Conservation (phyloP, 1,140 invertebrate genomes). For the Schlechtendalia chinensis region DNA sequence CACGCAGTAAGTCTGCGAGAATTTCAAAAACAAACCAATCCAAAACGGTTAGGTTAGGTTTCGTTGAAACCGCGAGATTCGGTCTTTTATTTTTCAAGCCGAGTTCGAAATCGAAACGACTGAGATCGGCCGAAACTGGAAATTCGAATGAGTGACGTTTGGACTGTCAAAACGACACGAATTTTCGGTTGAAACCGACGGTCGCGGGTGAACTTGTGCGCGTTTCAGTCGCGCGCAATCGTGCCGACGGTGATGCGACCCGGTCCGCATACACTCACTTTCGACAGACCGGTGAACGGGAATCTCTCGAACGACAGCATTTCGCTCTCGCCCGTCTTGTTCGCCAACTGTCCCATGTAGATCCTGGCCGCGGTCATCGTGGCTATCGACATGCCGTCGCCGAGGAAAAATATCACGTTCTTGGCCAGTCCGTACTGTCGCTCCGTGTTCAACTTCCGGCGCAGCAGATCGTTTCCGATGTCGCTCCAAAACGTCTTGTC, state of each 20-base stretch:
- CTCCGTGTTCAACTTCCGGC: slow-evolving; percentile 55
- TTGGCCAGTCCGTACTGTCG: slow-evolving; percentile 58
- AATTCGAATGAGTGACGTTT: no score
- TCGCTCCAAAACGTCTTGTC: slow-evolving; percentile 7
- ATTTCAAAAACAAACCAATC: no score
- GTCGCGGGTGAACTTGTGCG: no score
- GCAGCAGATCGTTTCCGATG: neutral
- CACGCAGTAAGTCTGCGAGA: slow-evolving; percentile 78
- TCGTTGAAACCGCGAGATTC: no score
- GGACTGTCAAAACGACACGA: no score
- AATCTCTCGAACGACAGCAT: slow-evolving; percentile 60
- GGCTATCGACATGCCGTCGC: slow-evolving; percentile 72
- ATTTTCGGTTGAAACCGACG: no score
- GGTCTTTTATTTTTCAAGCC: no score
- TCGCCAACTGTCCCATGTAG: slow-evolving; percentile 61
- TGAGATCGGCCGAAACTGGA: no score
- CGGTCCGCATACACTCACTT: slow-evolving; percentile 11
- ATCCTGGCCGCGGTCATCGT: slow-evolving; percentile 67
- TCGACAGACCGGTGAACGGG: slow-evolving; percentile 58
- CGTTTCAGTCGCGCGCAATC: no score
- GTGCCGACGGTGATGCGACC: no score
- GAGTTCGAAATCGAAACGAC: no score
- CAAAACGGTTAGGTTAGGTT: no score
- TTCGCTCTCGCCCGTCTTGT: slow-evolving; percentile 61
- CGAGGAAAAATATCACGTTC: slow-evolving; percentile 71